These are phyloP conservation scores for Dreissena polymorpha DNA, from an alignment of 1,140 invertebrate genomes.

Conservation along the genomic window DNA sequence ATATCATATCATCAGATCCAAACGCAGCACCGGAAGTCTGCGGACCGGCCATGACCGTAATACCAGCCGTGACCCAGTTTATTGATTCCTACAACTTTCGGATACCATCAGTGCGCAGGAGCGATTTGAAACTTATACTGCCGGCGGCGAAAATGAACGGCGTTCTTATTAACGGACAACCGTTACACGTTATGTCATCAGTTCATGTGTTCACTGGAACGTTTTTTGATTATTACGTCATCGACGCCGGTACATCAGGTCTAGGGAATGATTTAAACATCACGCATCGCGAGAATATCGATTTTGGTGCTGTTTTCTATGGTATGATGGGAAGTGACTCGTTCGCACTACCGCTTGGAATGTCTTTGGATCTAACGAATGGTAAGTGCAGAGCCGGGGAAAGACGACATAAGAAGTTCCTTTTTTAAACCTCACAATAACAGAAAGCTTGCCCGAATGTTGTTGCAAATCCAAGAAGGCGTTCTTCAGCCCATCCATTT, in stretches of 20 bases:
- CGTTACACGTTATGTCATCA: background rate
- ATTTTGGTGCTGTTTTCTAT: conserved; percentile 41
- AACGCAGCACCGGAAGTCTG: background rate
- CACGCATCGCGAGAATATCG: background rate
- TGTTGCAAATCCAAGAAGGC: too few relatives aligned
- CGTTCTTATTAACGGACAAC: conserved; percentile 24
- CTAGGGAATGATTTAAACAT: background rate
- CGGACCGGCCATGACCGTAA: conserved; percentile 21
- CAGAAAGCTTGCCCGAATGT: too few relatives aligned
- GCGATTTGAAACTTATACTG: conserved; percentile 12
- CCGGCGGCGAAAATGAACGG: background rate
- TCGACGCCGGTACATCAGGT: background rate
- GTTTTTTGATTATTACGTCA: background rate
- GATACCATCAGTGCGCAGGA: background rate
- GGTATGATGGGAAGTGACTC: conserved; percentile 1
- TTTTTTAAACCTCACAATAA: too few relatives aligned
- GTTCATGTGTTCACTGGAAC: background rate
- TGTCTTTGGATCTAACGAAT: conserved; percentile 17
- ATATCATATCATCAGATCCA: background rate
- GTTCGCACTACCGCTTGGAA: conserved; percentile 20
- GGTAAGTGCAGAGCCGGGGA: background rate
- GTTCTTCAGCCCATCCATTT: too few relatives aligned
- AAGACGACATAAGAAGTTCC: too few relatives aligned
- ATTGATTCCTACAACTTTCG: background rate
- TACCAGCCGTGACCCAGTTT: conserved; percentile 28